Percentiles rank a stretch among this genome's conserved stretches.
Conservation (phyloP, 2,797 vertebrate species). For the Nasua narica region DNA sequence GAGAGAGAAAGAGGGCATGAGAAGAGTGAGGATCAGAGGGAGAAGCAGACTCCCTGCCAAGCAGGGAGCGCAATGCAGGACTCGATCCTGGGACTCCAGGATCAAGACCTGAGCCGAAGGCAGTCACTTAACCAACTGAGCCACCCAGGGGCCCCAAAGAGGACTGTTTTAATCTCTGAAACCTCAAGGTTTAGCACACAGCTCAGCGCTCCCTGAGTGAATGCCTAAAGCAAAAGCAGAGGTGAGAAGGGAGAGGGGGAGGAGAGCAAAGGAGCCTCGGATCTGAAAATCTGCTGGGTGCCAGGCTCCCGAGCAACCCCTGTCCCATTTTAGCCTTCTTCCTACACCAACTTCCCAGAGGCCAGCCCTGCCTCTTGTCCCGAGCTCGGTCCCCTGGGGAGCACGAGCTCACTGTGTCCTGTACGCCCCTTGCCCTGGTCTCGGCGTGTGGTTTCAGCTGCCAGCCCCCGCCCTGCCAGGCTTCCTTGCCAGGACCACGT, state of each 20-base stretch:
- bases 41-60: no score
- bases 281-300: neutral
- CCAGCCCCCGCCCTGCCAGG: neutral
- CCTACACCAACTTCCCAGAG: neutral
- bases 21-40: no score
- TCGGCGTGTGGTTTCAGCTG: neutral
- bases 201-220: neutral
- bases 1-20: no score
- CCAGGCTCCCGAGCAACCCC: neutral
- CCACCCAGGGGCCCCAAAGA: neutral
- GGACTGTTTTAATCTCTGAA: neutral
- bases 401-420: neutral
- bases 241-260: neutral
- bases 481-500: neutral
- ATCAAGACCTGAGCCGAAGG: no score
- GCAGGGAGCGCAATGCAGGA: no score
- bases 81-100: no score
- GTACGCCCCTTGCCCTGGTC: neutral
- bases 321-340: neutral
- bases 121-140: no score
- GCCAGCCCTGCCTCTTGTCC: neutral
- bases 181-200: neutral
- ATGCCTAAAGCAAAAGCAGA: neutral
- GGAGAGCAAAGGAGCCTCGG: neutral
- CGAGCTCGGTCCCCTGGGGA: neutral